These are phyloP conservation scores for Ammodytes dubius DNA, from an alignment of 2,113 vertebrate species.

Conservation along the genomic window DNA sequence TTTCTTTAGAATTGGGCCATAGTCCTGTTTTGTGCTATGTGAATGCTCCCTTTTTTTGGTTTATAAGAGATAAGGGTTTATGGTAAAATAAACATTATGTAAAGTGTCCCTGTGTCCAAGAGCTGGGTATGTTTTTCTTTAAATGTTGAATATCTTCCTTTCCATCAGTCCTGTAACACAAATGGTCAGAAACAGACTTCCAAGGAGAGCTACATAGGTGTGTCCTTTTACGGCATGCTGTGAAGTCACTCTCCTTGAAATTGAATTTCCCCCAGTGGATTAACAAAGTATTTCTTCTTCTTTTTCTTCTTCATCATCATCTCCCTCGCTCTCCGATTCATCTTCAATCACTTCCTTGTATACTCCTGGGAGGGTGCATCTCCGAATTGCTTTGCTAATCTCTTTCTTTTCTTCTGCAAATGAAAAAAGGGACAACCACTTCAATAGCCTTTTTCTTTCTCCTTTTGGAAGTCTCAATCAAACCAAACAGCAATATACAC, in stretches of 20 bases:
- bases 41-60: background rate
- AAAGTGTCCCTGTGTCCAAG: background rate
- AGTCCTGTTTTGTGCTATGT: background rate
- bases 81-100: background rate
- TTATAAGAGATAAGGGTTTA: background rate
- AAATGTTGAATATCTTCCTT: background rate
- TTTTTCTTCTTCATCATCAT: slow-evolving; percentile 29
- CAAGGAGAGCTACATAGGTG: background rate
- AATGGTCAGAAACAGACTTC: background rate
- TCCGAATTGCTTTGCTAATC: slow-evolving; percentile 86
- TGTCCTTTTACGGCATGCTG: background rate
- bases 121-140: background rate
- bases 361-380: slow-evolving; percentile 80
- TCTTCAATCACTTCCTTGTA: slow-evolving; percentile 76
- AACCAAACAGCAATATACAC: background rate
- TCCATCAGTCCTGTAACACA: slow-evolving; percentile 2
- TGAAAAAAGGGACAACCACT: slow-evolving; percentile 5
- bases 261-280: no score
- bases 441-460: background rate
- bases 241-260: slow-evolving; percentile 46
- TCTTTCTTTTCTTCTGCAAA: slow-evolving; percentile 87
- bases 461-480: background rate
- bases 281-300: no score
- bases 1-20: background rate
- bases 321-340: slow-evolving; percentile 66